A percentile compares a stretch with the other conserved stretches of the same genome.
These are phyloP conservation scores for Epirrita christyi DNA, from an alignment of 2,888 invertebrate genomes.

Conservation along the genomic window DNA sequence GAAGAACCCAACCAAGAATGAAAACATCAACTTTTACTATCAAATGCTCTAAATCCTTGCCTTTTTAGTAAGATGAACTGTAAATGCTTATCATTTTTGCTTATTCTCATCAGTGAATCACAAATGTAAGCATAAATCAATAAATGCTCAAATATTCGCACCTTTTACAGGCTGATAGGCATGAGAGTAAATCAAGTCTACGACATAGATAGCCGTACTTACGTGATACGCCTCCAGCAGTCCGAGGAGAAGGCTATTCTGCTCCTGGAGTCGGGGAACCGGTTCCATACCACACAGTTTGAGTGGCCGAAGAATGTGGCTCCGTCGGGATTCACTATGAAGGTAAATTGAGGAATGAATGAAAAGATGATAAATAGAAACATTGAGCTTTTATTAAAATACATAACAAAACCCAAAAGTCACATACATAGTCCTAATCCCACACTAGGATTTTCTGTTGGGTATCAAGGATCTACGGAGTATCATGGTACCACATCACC, in stretches of 20 bases:
- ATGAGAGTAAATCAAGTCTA: constrained; percentile 98
- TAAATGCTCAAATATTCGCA: neutral
- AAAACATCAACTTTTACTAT: neutral
- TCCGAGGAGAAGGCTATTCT: constrained; percentile 95
- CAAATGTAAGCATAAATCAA: neutral
- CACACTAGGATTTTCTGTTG: no score
- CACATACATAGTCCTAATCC: no score
- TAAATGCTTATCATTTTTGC: neutral
- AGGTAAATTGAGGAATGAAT: constrained; percentile 85
- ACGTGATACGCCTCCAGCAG: constrained; percentile 93
- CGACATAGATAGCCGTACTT: constrained; percentile 98
- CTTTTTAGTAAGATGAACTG: no score
- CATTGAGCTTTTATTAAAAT: no score
- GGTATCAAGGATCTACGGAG: no score
- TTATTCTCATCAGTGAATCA: neutral
- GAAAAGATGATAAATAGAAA: no score
- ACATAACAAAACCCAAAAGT: no score
- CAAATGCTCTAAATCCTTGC: neutral
- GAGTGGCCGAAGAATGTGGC: constrained; percentile 99
- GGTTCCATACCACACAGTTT: constrained; percentile 97
- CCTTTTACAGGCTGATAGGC: constrained; percentile 88
- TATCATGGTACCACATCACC: no score
- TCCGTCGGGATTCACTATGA: constrained; percentile 99
- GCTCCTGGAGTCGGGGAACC: constrained; percentile 96
- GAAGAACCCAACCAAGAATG: neutral